Conservation (phyloP, 2,888 invertebrate species). For the Dolichomitus sp. region DNA sequence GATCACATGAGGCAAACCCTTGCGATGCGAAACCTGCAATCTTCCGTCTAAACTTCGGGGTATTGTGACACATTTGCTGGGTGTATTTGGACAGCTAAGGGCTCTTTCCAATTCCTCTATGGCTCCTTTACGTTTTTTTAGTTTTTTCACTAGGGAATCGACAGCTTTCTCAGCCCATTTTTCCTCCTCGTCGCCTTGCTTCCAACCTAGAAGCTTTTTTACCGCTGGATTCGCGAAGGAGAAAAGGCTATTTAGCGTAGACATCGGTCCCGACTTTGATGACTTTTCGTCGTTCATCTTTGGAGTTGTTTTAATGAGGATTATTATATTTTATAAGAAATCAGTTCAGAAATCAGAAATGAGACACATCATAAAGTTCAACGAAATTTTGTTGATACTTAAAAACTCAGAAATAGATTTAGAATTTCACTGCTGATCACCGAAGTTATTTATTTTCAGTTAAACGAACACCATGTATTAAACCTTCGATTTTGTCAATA, state of each 20-base stretch:
- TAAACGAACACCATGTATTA: background rate
- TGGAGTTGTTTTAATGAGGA: background rate
- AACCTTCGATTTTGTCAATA: background rate
- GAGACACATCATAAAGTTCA: background rate
- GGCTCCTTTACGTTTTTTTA: constrained; percentile 98
- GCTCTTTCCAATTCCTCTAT: constrained; percentile 93
- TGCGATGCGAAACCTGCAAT: constrained; percentile 98
- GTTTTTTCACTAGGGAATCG: constrained; percentile 97
- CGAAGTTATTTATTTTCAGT: background rate
- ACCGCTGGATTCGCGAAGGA: constrained; percentile 98
- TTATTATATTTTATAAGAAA: no score
- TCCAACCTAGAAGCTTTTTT: constrained; percentile 98
- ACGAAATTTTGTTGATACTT: background rate
- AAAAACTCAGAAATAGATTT: background rate
- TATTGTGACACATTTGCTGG: constrained; percentile 99
- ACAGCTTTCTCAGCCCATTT: constrained; percentile 99
- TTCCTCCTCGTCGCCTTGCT: constrained; percentile 98
- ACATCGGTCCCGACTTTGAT: constrained; percentile 95
- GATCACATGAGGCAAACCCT: constrained; percentile 99
- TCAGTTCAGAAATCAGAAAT: no score
- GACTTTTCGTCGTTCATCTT: constrained; percentile 91
- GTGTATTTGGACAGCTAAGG: constrained; percentile 96
- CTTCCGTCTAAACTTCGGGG: constrained; percentile 98
- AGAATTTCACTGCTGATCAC: background rate
- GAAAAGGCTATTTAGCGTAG: constrained; percentile 97